These are phyloP conservation scores for Homalodisca vitripennis DNA, from an alignment of 1,140 invertebrate species.

Conservation along the genomic window DNA sequence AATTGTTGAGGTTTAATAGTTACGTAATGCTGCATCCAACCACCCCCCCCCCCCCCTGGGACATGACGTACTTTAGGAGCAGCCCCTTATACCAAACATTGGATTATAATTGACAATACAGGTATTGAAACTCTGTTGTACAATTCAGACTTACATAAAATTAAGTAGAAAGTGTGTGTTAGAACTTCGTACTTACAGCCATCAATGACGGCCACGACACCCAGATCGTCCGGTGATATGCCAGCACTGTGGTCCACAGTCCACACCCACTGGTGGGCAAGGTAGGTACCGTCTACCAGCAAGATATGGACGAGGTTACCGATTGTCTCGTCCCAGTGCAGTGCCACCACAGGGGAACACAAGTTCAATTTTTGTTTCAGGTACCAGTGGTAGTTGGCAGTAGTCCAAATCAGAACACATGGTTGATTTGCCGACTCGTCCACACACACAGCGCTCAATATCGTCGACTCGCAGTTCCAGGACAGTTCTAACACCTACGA, in stretches of 20 bases:
- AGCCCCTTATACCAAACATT: no score
- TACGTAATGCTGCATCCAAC: no score
- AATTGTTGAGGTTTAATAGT: no score
- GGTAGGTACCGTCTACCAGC: constrained; percentile 54
- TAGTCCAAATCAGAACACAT: constrained; percentile 73
- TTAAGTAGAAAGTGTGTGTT: no score
- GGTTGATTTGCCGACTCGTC: constrained; percentile 43
- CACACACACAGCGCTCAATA: constrained; percentile 63
- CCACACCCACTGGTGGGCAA: constrained; percentile 63
- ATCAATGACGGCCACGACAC: constrained; percentile 74
- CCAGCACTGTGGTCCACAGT: constrained; percentile 56
- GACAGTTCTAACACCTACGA: constrained; percentile 50
- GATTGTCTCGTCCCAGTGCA: constrained; percentile 64
- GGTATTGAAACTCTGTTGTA: no score
- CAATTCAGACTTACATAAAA: no score
- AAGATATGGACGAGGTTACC: constrained; percentile 61
- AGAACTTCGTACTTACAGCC: constrained; percentile 55
- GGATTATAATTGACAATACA: no score
- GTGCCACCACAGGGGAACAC: constrained; percentile 48
- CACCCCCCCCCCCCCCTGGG: no score
- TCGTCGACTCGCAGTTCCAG: constrained; percentile 80
- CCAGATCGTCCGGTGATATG: constrained; percentile 52
- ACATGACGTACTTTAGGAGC: no score
- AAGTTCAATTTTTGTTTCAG: constrained; percentile 71
- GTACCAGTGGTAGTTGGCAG: constrained; percentile 90